Percentiles rank a stretch among this genome's conserved stretches.
Evolutionary conservation across 2,888 invertebrate species (phyloP).

Genomic region (Pimpla rufipes): DNA sequence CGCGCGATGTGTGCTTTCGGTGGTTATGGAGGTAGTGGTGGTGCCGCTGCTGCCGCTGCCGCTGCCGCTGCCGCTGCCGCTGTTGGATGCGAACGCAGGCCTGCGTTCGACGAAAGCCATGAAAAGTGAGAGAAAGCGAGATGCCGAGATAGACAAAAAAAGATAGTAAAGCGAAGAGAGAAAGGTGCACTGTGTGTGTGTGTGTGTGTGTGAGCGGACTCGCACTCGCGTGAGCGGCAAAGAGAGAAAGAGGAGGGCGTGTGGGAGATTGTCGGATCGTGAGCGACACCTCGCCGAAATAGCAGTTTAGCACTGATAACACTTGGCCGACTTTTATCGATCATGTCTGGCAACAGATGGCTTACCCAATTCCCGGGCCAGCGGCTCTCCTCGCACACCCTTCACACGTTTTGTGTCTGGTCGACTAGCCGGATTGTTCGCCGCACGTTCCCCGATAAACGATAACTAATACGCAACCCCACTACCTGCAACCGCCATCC

Average conservation of each 20-base stretch:
- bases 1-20: slow-evolving; percentile 47
- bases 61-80: slow-evolving; percentile 5
- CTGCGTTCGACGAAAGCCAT: slow-evolving; percentile 44
- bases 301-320: slow-evolving; percentile 82
- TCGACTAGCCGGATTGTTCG: slow-evolving; percentile 48
- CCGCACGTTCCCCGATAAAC: slow-evolving; percentile 80
- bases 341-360: slow-evolving; percentile 85
- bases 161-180: slow-evolving; percentile 47
- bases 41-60: neutral
- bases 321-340: slow-evolving; percentile 85
- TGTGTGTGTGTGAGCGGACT: slow-evolving; percentile 1
- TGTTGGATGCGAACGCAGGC: slow-evolving; percentile 38
- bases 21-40: slow-evolving; percentile 24
- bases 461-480: slow-evolving; percentile 82
- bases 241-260: slow-evolving; percentile 37
- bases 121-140: slow-evolving; percentile 47
- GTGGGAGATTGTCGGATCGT: slow-evolving; percentile 56
- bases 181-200: slow-evolving; percentile 30
- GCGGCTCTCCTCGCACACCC: slow-evolving; percentile 67
- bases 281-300: slow-evolving; percentile 68
- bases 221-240: slow-evolving; percentile 7
- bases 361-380: slow-evolving; percentile 82
- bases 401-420: slow-evolving; percentile 67
- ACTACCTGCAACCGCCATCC: slow-evolving; percentile 20
- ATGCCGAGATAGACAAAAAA: slow-evolving; percentile 44